phyloP scores from a whole-genome alignment of 2,113 vertebrate species.

The Microcebus murinus region DNA sequence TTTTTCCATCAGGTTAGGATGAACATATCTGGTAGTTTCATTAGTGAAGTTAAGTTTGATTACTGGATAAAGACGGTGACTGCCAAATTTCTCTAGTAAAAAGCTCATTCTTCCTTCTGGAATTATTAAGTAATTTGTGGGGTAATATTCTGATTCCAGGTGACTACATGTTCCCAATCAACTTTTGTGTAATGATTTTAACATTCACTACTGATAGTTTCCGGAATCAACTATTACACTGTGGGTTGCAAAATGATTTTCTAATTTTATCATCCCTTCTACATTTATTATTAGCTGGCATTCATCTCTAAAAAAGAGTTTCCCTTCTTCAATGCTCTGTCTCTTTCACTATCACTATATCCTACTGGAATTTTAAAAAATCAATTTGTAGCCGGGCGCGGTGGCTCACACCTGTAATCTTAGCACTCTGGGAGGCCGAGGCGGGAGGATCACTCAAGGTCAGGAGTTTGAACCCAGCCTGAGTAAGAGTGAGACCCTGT shows the following conservation, averaged over 20 bases:
- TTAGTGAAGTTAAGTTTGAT: background rate
- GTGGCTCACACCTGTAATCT: too few species aligned
- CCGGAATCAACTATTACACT: background rate
- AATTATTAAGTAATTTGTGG: background rate
- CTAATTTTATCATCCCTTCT: background rate
- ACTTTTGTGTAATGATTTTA: background rate
- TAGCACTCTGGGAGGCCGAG: too few species aligned
- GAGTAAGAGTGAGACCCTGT: too few species aligned
- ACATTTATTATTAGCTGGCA: background rate
- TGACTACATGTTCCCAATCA: background rate
- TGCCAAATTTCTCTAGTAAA: background rate
- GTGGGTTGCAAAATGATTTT: background rate
- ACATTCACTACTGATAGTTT: background rate
- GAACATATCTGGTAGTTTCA: background rate
- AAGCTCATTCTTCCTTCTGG: background rate
- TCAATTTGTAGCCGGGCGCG: background rate
- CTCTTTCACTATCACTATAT: background rate
- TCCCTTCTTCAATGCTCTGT: conserved; percentile 2
- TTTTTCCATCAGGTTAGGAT: background rate
- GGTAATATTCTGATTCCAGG: background rate
- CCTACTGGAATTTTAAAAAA: background rate
- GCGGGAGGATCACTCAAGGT: too few species aligned
- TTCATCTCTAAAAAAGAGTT: background rate
- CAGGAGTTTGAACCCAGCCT: too few species aligned
- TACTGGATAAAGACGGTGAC: background rate